phyloP scores from a whole-genome alignment of 2,888 invertebrate species.

The Xylota segnis region DNA sequence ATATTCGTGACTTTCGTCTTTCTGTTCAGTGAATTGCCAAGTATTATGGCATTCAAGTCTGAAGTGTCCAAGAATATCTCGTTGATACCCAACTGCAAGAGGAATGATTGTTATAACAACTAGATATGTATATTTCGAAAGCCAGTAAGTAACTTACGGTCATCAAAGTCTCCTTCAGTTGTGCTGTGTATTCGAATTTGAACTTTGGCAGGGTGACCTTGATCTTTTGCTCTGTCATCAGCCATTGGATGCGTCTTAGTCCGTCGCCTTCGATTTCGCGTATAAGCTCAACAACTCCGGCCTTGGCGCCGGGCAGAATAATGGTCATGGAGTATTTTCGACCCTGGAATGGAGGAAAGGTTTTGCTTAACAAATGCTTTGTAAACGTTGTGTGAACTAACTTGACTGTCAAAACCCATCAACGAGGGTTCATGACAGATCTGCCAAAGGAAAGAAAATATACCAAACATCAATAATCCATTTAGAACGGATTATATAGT shows the following conservation, averaged over 20 bases:
- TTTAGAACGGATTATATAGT: too few species aligned
- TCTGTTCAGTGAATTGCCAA: constrained; percentile 85
- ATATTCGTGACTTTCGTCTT: constrained; percentile 88
- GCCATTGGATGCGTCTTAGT: constrained; percentile 86
- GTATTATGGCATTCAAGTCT: constrained; percentile 88
- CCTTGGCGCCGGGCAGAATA: constrained; percentile 88
- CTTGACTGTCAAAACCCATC: too few species aligned
- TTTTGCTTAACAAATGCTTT: too few species aligned
- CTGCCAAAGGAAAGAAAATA: too few species aligned
- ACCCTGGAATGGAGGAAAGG: constrained; percentile 85
- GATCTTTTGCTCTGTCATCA: constrained; percentile 87
- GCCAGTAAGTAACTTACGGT: constrained; percentile 85
- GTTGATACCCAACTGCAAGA: constrained; percentile 88
- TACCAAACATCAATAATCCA: too few species aligned
- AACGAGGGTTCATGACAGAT: too few species aligned
- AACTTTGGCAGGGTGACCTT: constrained; percentile 90
- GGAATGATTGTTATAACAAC: constrained; percentile 18
- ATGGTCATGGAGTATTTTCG: constrained; percentile 90
- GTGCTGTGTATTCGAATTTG: constrained; percentile 89
- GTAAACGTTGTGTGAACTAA: too few species aligned
- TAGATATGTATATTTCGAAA: neutral
- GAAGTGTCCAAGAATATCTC: constrained; percentile 90
- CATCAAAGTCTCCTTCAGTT: constrained; percentile 87
- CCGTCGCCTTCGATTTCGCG: constrained; percentile 86
- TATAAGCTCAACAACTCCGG: constrained; percentile 87